Base-by-base conservation (phyloP, 2,888 invertebrate genomes). In the Tridacna crocea region DNA sequence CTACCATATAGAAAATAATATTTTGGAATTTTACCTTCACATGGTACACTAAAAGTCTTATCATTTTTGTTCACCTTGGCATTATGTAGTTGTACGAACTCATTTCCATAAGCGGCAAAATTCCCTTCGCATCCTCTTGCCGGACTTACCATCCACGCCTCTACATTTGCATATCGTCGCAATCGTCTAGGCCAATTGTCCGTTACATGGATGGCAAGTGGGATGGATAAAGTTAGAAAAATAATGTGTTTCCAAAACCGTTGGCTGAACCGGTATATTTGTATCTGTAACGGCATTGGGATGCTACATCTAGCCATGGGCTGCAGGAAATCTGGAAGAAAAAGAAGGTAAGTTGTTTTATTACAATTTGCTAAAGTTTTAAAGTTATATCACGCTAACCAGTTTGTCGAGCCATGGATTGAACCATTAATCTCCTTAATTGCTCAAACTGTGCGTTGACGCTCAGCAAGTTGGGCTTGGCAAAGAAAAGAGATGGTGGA, bases 21-120 rank as follows among this genome's bases (percentile, higher is more conserved):
- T 3, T 55, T 15, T 12, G 83, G 79, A 10, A 77, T 17, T 26
- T 72, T 72, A 8, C 73, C 66, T 15, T 80, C 70, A 65, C 87
- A 87, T n/a, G 83, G 79, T 27, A 87, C 76, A 15, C 70, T 72
- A 63, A 87, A 87, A 1, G 27, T 66, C 48, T 60, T 65, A 12
- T 51, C 55, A 12, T 75, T 48, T 73, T 79, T 72, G 22, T 77
- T 66, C 10, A 87, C 51, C 24, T 63, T 70, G 0, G 84, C 82
- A 70, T 84, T 63, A n/a, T 51, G 60, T 17, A 87, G 55, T 72
- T 58, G 27, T 0, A 72, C 79, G 27, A 87, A 87, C 55, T 87
- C 84, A 24, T 83, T 47, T 17, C 79, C 84, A 63, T 81, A 84
- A 36, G 77, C 87, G 17, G 26, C 79, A 70, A 87, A 83, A 48